Base-by-base conservation (phyloP, 2,888 invertebrate species). In the Eupithecia tripunctaria region DNA sequence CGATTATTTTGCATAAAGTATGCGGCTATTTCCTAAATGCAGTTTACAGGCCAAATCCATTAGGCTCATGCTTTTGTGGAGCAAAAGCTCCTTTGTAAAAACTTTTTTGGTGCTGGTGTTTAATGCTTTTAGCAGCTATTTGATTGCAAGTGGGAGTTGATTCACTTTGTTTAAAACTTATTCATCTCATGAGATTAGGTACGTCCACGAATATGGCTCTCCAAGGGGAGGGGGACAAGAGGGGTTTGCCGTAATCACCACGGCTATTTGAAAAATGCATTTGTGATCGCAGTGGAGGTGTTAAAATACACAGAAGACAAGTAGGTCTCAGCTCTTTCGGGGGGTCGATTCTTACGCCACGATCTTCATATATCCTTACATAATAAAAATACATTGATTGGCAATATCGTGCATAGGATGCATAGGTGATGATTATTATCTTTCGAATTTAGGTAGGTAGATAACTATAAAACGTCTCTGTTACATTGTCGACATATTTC, bases 41-140 rank as follows among this genome's bases (percentile, higher is more conserved):
- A 89, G 87, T 87, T 84, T 87, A 91, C 90, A 90, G 79, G 88
- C 82, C 85, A 88, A 90, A 86, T 89, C 89, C 91, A 91, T 91
- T 91, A 90, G 86, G 85, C 84, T 86, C 84, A 85, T 84, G 82
- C 82, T 81, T 75, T 69, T 68, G 73, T 65, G 68, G n/a, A n/a
- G n/a, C n/a, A n/a, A n/a, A n/a, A n/a, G n/a, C 38, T 65, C 38
- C 68, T 68, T 73, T 70, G 73, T 81, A 84, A 84, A 82, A 84
- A 27, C 18, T 59, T 27, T 59, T 59, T 59, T 27, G 27, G 15
- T 59, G 59, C 15, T 6, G n/a, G 47, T 47, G n/a, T 47, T n/a
- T 47, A 47, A 27, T 59, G 25, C 59, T 51, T 51, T 51, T 21
- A 12, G 21, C 12, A 12, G 51, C 8, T 12, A 21, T 51, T 51